phyloP scores from a whole-genome alignment of 2,888 invertebrate species.

The Papilio elwesi region DNA sequence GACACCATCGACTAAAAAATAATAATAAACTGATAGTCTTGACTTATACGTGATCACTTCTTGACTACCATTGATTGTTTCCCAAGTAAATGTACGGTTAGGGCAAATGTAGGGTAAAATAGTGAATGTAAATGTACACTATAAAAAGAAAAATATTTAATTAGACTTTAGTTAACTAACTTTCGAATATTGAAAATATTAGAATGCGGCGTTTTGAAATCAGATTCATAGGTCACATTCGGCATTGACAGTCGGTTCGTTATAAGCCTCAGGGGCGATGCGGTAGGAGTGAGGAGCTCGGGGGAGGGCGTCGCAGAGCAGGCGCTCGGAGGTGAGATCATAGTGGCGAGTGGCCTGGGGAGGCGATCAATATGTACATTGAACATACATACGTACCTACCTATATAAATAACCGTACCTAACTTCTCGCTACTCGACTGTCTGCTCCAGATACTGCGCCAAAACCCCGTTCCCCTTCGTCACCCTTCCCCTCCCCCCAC shows the following conservation, averaged over 20 bases:
- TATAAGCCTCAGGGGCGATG: constrained; percentile 72
- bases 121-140: too few species aligned
- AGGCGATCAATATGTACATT: constrained; percentile 84
- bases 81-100: too few species aligned
- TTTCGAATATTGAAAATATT: neutral
- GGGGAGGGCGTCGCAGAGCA: constrained; percentile 73
- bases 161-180: neutral
- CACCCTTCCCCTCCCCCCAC: constrained; percentile 54
- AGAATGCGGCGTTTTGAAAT: constrained; percentile 36
- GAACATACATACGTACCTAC: constrained; percentile 80
- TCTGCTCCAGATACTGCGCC: constrained; percentile 83
- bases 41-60: too few species aligned
- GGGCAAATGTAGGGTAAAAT: too few species aligned
- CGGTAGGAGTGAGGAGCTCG: constrained; percentile 63
- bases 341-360: constrained; percentile 83
- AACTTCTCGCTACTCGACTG: constrained; percentile 82
- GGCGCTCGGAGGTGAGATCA: constrained; percentile 84
- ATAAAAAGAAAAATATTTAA: neutral
- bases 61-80: too few species aligned
- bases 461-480: constrained; percentile 71
- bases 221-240: constrained; percentile 46
- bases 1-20: too few species aligned
- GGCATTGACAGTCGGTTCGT: constrained; percentile 59
- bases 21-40: too few species aligned
- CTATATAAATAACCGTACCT: constrained; percentile 81